Percentiles rank a stretch among this genome's conserved stretches.
Conservation (phyloP, 2,888 invertebrate genomes). For the Drosophila hawaiiensis region DNA sequence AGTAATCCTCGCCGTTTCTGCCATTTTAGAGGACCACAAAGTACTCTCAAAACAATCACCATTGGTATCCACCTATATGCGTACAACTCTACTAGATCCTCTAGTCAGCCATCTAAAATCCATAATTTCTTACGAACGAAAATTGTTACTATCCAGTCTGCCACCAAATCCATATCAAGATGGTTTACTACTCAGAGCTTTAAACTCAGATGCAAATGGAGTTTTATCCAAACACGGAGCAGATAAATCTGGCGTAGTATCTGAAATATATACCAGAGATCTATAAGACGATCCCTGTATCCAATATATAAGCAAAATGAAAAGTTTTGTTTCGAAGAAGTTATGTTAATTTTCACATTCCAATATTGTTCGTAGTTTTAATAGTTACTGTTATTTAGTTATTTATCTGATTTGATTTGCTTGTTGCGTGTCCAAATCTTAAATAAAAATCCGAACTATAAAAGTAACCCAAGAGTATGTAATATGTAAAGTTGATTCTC, state of each 20-base stretch:
- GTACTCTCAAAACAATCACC: neutral
- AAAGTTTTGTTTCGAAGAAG: neutral
- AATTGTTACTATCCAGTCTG: neutral
- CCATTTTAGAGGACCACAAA: neutral
- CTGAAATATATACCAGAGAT: neutral
- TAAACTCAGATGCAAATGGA: neutral
- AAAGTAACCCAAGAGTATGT: neutral
- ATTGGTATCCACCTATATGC: neutral
- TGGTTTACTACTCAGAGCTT: neutral
- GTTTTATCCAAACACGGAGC: neutral
- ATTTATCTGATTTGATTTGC: constrained; percentile 1
- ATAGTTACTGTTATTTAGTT: neutral
- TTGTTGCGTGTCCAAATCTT: neutral
- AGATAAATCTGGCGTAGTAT: neutral
- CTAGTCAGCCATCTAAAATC: neutral
- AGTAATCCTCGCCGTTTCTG: neutral
- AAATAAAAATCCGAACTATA: neutral
- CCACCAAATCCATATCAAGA: neutral
- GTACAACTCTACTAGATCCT: neutral
- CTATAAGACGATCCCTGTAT: neutral
- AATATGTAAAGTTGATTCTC: neutral
- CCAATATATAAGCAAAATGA: neutral
- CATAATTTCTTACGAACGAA: neutral
- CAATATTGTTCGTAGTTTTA: neutral
- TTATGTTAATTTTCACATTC: neutral